Evolutionary conservation across 2,888 invertebrate genomes (phyloP).

Genomic region (Drosophila quasianomalipes): DNA sequence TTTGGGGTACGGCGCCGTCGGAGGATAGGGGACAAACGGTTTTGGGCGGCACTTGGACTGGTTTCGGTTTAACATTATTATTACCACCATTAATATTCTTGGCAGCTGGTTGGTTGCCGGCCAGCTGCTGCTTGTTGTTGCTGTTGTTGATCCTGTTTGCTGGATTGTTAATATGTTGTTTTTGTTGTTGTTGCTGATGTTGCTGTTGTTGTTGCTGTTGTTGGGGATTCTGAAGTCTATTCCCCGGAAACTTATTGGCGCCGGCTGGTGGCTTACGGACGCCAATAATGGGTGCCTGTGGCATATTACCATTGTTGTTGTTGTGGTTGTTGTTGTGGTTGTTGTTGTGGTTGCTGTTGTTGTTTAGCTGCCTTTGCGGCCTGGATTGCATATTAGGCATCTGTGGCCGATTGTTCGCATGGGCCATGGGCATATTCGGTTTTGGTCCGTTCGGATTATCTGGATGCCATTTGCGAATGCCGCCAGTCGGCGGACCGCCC

Average conservation of each 20-base stretch:
- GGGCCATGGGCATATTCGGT: background rate
- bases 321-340: background rate
- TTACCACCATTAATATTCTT: conserved; percentile 35
- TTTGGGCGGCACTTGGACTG: conserved; percentile 16
- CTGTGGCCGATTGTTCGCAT: conserved; percentile 18
- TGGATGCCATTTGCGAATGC: conserved; percentile 22
- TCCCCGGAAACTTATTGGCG: conserved; percentile 16
- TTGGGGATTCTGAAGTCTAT: conserved; percentile 21
- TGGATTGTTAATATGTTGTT: conserved; percentile 11
- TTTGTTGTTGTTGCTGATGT: conserved; percentile 2
- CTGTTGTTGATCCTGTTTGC: background rate
- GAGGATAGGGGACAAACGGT: background rate
- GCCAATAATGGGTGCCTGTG: conserved; percentile 4
- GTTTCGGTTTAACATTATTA: conserved; percentile 21
- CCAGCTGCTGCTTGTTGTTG: conserved; percentile 3
- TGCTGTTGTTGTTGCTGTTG: conserved; percentile 17
- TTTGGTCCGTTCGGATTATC: background rate
- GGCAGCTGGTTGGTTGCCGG: conserved; percentile 2
- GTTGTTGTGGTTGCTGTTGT: background rate
- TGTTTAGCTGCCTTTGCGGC: conserved; percentile 9
- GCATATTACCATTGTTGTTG: conserved; percentile 9
- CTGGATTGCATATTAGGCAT: conserved; percentile 10
- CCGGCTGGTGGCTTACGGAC: conserved; percentile 19
- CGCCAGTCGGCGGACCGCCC: conserved; percentile 4
- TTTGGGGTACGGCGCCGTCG: conserved; percentile 5